Percentiles rank a stretch among this genome's conserved stretches.
Conservation (phyloP, 2,888 invertebrate species). For the Amphipoea lucens region DNA sequence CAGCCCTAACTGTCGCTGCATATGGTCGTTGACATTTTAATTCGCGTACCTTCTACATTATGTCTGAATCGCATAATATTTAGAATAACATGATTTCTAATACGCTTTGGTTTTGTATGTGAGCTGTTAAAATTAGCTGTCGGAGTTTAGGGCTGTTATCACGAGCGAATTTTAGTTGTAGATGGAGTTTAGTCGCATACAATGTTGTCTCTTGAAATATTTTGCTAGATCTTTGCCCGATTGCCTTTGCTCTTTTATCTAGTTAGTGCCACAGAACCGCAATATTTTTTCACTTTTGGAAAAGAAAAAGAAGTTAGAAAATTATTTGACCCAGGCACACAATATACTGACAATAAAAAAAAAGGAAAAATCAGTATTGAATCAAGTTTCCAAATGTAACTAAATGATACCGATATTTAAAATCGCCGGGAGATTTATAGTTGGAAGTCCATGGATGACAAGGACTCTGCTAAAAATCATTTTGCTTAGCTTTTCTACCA, state of each 20-base stretch:
- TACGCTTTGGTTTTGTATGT: constrained; percentile 3
- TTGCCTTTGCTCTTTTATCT: neutral
- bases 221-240: neutral
- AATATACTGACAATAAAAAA: neutral
- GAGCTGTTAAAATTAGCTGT: constrained; percentile 16
- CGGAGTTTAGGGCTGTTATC: neutral
- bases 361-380: too few species aligned
- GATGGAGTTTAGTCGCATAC: neutral
- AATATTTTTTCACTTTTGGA: neutral
- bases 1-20: constrained; percentile 53
- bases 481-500: neutral
- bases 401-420: neutral
- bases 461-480: neutral
- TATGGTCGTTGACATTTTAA: constrained; percentile 70
- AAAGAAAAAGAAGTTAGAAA: too few species aligned
- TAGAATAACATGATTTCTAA: constrained; percentile 33
- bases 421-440: neutral
- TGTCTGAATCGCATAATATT: constrained; percentile 35
- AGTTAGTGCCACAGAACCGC: neutral
- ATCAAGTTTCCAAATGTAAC: neutral
- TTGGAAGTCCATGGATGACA: neutral
- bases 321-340: too few species aligned
- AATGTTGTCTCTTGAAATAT: neutral
- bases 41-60: constrained; percentile 62
- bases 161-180: neutral